Evolutionary conservation across 2,797 vertebrate species (phyloP).

Genomic region (Tenualosa thibaudeaui): DNA sequence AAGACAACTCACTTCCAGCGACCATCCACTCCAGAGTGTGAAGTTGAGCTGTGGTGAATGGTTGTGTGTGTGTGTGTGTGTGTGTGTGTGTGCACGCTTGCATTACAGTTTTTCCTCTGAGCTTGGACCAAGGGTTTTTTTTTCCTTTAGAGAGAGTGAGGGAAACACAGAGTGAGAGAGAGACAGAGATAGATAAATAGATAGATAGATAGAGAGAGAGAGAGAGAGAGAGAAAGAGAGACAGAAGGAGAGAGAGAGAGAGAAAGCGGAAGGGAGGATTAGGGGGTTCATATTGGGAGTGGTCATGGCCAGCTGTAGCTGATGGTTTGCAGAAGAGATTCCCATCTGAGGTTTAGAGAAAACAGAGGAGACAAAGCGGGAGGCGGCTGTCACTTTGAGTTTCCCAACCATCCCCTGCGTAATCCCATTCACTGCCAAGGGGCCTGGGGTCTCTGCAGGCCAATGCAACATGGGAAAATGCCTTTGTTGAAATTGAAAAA

Average conservation of each 20-base stretch:
- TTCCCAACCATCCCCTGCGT: constrained; percentile 49
- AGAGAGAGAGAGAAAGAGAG: neutral
- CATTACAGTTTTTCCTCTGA: neutral
- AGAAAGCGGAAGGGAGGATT: neutral
- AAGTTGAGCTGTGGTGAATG: neutral
- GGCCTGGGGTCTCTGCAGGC: constrained; percentile 16
- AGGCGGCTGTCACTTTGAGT: constrained; percentile 59
- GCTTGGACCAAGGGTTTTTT: neutral
- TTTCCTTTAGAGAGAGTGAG: neutral
- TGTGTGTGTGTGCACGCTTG: neutral
- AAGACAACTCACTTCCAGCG: neutral
- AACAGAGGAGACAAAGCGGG: constrained; percentile 31
- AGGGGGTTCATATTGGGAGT: neutral
- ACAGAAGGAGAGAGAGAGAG: neutral
- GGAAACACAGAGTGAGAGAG: neutral
- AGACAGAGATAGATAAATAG: neutral
- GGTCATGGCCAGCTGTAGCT: neutral
- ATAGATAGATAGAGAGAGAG: neutral
- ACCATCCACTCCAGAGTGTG: neutral
- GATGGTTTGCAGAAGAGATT: constrained; percentile 20
- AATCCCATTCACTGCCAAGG: constrained; percentile 35
- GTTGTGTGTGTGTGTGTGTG: neutral
- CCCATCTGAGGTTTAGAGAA: constrained; percentile 30
- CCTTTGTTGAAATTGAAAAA: constrained; percentile 23
- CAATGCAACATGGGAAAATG: constrained; percentile 26